A percentile compares a stretch with the other conserved stretches of the same genome.
Conservation (phyloP, 2,797 vertebrate genomes). For the Acanthis flammea region DNA sequence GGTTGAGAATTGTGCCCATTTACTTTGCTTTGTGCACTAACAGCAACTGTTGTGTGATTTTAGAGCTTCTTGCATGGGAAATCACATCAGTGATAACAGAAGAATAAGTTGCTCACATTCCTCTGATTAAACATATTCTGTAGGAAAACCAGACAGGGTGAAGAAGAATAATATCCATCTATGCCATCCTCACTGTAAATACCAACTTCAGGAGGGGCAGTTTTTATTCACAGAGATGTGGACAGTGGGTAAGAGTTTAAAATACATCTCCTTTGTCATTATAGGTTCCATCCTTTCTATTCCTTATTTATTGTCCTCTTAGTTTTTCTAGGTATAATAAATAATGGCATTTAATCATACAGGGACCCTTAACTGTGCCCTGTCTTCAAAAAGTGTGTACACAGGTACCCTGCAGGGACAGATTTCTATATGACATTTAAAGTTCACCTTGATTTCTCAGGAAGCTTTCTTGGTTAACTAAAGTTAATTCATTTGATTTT, state of each 20-base stretch:
- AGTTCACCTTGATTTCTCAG: background rate
- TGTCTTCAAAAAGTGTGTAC: background rate
- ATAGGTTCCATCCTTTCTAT: background rate
- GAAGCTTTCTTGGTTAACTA: background rate
- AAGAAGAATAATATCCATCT: background rate
- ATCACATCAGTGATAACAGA: background rate
- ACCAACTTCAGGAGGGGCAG: background rate
- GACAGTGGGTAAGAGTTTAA: background rate
- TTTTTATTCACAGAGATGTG: background rate
- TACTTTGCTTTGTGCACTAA: background rate
- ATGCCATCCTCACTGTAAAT: background rate
- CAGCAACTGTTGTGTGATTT: background rate
- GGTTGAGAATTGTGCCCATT: constrained; percentile 71
- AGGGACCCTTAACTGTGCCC: background rate
- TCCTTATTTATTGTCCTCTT: background rate
- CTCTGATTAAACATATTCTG: background rate
- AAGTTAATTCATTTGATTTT: background rate
- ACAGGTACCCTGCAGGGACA: background rate
- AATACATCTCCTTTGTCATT: background rate
- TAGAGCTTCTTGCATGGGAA: background rate
- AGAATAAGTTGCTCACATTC: background rate
- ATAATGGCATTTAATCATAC: background rate
- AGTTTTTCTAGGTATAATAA: background rate
- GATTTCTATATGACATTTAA: background rate
- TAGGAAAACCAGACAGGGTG: background rate